phyloP scores from a whole-genome alignment of 2,113 vertebrate genomes.

The Brachirus orientalis region DNA sequence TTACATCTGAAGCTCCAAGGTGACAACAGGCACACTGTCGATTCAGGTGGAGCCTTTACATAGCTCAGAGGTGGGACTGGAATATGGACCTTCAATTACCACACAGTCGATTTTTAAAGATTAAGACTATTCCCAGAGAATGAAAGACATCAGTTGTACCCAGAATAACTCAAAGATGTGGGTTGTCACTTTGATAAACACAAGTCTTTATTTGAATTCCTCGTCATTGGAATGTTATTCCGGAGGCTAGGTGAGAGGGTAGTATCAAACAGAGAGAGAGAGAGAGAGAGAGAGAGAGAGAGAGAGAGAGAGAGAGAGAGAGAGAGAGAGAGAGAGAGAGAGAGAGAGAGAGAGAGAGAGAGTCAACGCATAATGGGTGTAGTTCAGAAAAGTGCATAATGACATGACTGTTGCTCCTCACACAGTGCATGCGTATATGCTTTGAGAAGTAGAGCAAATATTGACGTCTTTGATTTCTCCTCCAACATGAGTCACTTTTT shows the following conservation, averaged over 20 bases:
- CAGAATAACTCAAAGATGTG: conserved; percentile 64
- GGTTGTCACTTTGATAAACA: conserved; percentile 62
- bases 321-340: neutral
- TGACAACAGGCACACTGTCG: conserved; percentile 42
- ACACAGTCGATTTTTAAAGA: conserved; percentile 22
- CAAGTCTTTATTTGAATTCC: conserved; percentile 54
- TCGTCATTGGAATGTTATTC: conserved; percentile 62
- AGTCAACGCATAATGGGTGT: conserved; percentile 61
- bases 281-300: conserved; percentile 17
- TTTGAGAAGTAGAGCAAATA: conserved; percentile 65
- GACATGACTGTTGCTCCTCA: conserved; percentile 60
- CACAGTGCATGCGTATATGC: conserved; percentile 23
- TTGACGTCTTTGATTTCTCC: conserved; percentile 56
- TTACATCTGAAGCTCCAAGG: conserved; percentile 13
- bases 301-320: neutral
- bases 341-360: conserved; percentile 6
- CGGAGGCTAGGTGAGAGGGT: conserved; percentile 39
- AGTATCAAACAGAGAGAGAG: conserved; percentile 39
- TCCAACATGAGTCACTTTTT: conserved; percentile 44
- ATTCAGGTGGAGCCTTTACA: conserved; percentile 6
- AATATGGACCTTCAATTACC: conserved; percentile 30
- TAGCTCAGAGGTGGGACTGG: neutral
- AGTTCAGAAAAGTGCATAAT: conserved; percentile 64
- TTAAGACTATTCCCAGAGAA: conserved; percentile 24
- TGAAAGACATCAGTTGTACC: conserved; percentile 66